Percentiles rank a stretch among this genome's conserved stretches.
These are phyloP conservation scores for Chesias legatella DNA, from an alignment of 2,888 invertebrate genomes.

Conservation along the genomic window DNA sequence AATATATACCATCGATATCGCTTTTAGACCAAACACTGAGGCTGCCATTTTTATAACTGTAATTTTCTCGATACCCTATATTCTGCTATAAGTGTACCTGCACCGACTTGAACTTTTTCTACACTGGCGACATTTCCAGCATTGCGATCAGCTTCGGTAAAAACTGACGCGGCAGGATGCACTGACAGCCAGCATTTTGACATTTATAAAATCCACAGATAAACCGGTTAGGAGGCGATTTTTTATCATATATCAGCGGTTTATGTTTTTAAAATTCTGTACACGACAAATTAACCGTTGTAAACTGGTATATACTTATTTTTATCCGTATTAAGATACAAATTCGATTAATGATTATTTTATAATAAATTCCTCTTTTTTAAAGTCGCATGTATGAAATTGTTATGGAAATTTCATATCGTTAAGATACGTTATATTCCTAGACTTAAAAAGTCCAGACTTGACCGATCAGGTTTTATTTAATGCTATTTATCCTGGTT, in stretches of 20 bases:
- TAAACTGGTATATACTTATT: constrained; percentile 18
- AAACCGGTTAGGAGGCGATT: constrained; percentile 30
- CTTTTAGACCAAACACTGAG: no score
- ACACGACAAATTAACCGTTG: constrained; percentile 16
- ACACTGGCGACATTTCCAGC: constrained; percentile 35
- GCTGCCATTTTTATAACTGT: no score
- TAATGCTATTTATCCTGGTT: no score
- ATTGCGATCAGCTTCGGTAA: constrained; percentile 37
- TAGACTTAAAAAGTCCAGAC: no score
- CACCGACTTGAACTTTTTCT: constrained; percentile 26
- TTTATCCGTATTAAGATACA: background rate
- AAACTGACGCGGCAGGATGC: constrained; percentile 34
- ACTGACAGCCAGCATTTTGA: constrained; percentile 42
- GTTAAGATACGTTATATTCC: no score
- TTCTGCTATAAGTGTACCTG: constrained; percentile 2
- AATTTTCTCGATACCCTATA: no score
- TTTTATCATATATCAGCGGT: constrained; percentile 23
- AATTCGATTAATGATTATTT: constrained; percentile 6
- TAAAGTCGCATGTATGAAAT: background rate
- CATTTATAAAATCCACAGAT: constrained; percentile 23
- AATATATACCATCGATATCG: no score
- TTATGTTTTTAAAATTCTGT: constrained; percentile 18
- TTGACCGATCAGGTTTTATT: no score
- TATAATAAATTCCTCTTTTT: background rate
- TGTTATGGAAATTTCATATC: background rate